Base-by-base conservation (phyloP, 2,113 vertebrate genomes). In the Cyphomyrus discorhynchus region DNA sequence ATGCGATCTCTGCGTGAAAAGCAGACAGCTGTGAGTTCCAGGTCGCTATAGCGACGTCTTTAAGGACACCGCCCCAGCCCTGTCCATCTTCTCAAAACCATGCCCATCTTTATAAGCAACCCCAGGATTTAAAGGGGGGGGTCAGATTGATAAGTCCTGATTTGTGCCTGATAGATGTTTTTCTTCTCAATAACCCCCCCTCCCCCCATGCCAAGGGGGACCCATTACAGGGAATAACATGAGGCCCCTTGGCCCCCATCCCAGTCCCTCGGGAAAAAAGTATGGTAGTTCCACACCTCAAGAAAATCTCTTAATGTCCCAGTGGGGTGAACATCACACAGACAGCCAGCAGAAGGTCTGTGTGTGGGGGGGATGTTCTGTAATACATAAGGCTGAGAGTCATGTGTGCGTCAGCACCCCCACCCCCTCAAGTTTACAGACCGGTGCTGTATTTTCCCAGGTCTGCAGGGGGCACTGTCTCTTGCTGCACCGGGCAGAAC, bases 221-320 rank as follows among this genome's bases (percentile, higher is more conserved):
- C 45, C n/a, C 19, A 87, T 82, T 83, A 88, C 50, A 8, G 50
- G 15, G 46, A 83, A 88, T 90, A 90, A 90, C 83, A 35, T 74
- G 21, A 17, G 35, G 35, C 52, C 19, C 35, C 7, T 87, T 88
- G 90, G 70, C 52, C 39, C 17, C 13, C 21, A 49, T 90, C 74
- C 90, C 70, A 83, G 50, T 77, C 53, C 74, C 35, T 21, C 46
- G n/a, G 46, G 42, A 21, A 11, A 90, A 74, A 86, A 42, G 11
- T 15, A 31, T 53, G 85, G 27, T 47, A 53, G n/a, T 35, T 53
- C 27, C 85, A 86, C 70, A n/a, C 39, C 80, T 83, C 21, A 45
- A 83, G 35, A 82, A 45, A 35, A 42, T 80, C 13, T 17, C 74
- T 42, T 39, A 42, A 80, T 82, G 39, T 21, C 13, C 77, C 17